These are phyloP conservation scores for Cossypha dichroa DNA, from an alignment of 2,797 vertebrate genomes.

Conservation along the genomic window DNA sequence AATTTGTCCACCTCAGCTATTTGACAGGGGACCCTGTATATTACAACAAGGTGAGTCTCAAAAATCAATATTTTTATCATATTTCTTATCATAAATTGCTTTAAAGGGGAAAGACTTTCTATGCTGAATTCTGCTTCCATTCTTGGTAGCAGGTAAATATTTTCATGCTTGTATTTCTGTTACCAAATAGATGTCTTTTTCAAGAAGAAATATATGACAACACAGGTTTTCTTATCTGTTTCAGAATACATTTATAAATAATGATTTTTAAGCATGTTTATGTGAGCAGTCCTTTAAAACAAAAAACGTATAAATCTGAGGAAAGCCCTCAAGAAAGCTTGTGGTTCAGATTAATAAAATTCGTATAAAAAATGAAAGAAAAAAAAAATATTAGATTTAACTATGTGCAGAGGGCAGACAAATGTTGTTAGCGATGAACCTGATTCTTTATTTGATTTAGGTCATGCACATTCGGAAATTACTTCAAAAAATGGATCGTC, in stretches of 20 bases:
- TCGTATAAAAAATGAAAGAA: background rate
- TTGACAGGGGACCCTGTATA: conserved; percentile 94
- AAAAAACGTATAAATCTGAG: background rate
- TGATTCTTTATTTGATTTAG: conserved; percentile 77
- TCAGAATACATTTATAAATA: background rate
- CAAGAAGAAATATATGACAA: background rate
- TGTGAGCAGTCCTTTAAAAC: background rate
- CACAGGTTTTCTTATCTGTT: background rate
- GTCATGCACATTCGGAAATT: conserved; percentile 98
- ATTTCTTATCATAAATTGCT: background rate
- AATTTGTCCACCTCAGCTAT: conserved; percentile 97
- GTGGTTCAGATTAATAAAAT: background rate
- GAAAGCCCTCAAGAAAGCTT: background rate
- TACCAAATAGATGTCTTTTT: background rate
- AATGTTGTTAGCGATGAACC: background rate
- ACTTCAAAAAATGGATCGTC: conserved; percentile 98
- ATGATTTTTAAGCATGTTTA: background rate
- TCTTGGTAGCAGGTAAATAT: background rate
- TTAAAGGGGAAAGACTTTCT: background rate
- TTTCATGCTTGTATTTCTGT: background rate
- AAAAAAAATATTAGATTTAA: background rate
- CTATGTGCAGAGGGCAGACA: background rate
- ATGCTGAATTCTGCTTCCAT: background rate
- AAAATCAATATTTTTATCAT: background rate
- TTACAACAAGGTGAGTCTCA: conserved; percentile 89